Percentiles rank a stretch among this genome's conserved stretches.
Evolutionary conservation across 2,113 vertebrate species (phyloP).

Genomic region (Barbus barbus): DNA sequence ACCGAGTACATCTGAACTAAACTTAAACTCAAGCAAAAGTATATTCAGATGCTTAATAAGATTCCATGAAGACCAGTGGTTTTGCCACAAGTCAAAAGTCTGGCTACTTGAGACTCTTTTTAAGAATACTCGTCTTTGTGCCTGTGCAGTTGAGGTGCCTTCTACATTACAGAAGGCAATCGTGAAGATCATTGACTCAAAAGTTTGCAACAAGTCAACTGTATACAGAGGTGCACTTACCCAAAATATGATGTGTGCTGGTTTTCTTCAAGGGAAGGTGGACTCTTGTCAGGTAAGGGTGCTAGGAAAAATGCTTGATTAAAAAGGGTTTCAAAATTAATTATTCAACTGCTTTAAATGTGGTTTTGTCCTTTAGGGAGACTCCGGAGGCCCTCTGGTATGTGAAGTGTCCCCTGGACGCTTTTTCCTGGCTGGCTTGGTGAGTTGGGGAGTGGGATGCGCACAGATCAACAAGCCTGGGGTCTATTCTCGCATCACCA

Average conservation of each 20-base stretch:
- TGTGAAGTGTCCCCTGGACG: constrained; percentile 86
- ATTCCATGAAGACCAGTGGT: not conserved
- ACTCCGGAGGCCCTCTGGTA: constrained; percentile 93
- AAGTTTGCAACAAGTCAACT: constrained; percentile 76
- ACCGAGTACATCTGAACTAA: too few relatives aligned
- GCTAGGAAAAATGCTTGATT: not conserved
- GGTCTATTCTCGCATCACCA: constrained; percentile 88
- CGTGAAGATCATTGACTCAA: constrained; percentile 88
- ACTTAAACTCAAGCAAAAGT: too few relatives aligned
- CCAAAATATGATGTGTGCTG: constrained; percentile 90
- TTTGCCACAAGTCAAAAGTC: not conserved
- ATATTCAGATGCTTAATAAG: not conserved
- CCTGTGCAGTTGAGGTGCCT: constrained; percentile 62
- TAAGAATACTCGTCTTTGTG: not conserved
- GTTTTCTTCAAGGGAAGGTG: constrained; percentile 90
- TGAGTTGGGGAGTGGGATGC: constrained; percentile 96
- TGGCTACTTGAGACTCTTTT: not conserved
- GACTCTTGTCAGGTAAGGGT: constrained; percentile 92
- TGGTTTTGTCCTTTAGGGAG: constrained; percentile 78
- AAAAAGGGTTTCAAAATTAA: not conserved
- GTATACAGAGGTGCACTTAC: constrained; percentile 84
- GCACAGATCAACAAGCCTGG: constrained; percentile 87
- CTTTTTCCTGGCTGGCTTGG: constrained; percentile 91
- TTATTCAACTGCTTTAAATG: not conserved
- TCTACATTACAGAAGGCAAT: constrained; percentile 86